These are phyloP conservation scores for Callopanchax toddi DNA, from an alignment of 2,113 vertebrate genomes.

Conservation along the genomic window DNA sequence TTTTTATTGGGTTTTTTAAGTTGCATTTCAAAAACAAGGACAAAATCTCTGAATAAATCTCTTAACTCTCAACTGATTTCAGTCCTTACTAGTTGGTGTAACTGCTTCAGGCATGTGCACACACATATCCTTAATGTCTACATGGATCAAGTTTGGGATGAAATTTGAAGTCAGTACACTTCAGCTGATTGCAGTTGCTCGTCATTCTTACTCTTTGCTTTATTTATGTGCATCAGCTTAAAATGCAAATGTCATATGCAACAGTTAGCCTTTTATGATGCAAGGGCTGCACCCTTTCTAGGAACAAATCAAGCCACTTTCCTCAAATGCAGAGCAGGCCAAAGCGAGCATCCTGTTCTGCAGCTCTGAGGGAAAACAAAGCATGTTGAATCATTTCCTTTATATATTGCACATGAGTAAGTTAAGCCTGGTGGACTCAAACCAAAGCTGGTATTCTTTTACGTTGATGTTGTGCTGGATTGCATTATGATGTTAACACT, in stretches of 20 bases:
- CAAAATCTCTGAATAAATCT: not conserved
- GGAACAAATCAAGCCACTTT: not conserved
- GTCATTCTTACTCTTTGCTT: not conserved
- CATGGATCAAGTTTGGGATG: not conserved
- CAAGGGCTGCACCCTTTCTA: not conserved
- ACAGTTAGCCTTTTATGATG: not conserved
- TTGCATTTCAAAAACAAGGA: not conserved
- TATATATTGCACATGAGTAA: not conserved
- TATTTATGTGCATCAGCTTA: not conserved
- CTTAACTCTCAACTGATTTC: not conserved
- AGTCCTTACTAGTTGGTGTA: not conserved
- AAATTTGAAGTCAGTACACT: not conserved
- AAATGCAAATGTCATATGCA: not conserved
- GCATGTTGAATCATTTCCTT: slow-evolving; percentile 6
- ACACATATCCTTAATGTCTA: not conserved
- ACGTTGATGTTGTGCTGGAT: not conserved
- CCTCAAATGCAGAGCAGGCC: not conserved
- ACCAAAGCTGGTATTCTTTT: not conserved
- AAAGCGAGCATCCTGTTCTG: slow-evolving; percentile 3
- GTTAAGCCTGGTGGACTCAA: not conserved
- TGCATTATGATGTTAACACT: slow-evolving; percentile 1
- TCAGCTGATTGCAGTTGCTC: not conserved
- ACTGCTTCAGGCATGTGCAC: not conserved
- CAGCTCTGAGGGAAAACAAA: not conserved
- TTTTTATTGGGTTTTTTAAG: not conserved